Evolutionary conservation across 2,888 invertebrate species (phyloP).

Genomic region (Agriopis leucophaearia): DNA sequence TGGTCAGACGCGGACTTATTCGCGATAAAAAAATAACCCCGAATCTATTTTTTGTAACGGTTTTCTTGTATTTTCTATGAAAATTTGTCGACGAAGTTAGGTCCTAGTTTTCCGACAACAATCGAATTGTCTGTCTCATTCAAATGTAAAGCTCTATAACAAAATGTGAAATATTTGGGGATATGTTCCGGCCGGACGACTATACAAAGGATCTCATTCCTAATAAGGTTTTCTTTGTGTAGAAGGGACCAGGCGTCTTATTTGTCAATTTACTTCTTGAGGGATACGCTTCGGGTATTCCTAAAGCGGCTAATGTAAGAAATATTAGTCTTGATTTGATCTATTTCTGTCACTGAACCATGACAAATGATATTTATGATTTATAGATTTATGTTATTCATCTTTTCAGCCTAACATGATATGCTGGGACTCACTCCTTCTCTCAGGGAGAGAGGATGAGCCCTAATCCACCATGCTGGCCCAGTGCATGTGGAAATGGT

Average conservation of each 20-base stretch:
- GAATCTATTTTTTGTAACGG: too few species aligned
- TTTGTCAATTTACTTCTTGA: constrained; percentile 32
- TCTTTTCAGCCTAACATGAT: too few species aligned
- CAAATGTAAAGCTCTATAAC: constrained; percentile 8
- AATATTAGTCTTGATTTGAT: constrained; percentile 6
- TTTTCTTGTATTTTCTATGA: background rate
- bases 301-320: constrained; percentile 9
- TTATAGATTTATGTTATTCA: too few species aligned
- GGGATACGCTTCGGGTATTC: constrained; percentile 13
- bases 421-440: too few species aligned
- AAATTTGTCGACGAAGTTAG: background rate
- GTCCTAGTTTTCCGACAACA: background rate
- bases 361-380: too few species aligned
- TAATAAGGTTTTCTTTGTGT: constrained; percentile 33
- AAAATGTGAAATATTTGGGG: constrained; percentile 16
- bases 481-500: too few species aligned
- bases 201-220: constrained; percentile 21
- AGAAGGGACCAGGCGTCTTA: constrained; percentile 17
- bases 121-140: constrained; percentile 4
- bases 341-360: background rate
- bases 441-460: too few species aligned
- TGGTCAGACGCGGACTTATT: too few species aligned
- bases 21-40: too few species aligned
- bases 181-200: constrained; percentile 20
- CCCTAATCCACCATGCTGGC: too few species aligned